Evolutionary conservation across 2,113 vertebrate species (phyloP), one percentile per base, ranked within the genome.

Genomic region (Chauna torquata): DNA sequence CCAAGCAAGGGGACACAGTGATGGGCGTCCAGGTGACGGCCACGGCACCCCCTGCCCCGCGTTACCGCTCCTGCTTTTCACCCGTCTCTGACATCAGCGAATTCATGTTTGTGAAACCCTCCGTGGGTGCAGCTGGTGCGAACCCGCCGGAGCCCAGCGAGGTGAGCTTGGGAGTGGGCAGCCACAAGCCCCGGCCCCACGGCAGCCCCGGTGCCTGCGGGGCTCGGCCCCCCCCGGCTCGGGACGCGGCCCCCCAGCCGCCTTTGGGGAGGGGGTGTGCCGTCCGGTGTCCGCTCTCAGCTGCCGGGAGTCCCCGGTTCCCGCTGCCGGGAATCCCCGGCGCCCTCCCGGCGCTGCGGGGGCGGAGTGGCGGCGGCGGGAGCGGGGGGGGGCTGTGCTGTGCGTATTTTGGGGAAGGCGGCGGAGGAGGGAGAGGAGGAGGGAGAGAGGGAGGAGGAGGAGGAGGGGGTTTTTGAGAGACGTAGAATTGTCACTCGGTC

Each of bases 11-110:
- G 85, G 97, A 97, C 82, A 97, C 95, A 13, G 96, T 97, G 85
- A 96, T 98, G 90, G 97, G 97, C 27, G 97, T 98, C 69, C 97
- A 96, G 85, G 97, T 98, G 91, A 97, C 96, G 14, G 94, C 96
- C 79, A 96, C 97, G 82, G 98, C 98, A 45, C 96, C 98, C 76
- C 98, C 98, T 7, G 98, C 98, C 58, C 97, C 96, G 4, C 96
- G 96, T 7, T 98, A 98, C 97, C 98, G 98, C 90, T 98, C 98
- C 70, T 98, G 98, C 85, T 98, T 99, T 92, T 99, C 98, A 65
- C 98, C 98, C 0, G 98, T 98, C 93, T 99, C 98, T 57, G 98
- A 98, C 95, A 98, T 98, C 98, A 98, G 98, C 94, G 98, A 98
- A 84, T 98, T 99, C 96, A 98, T 98, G 86, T 96, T 99, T 94